These are phyloP conservation scores for Megalopta genalis DNA, from an alignment of 1,140 invertebrate species.

Conservation along the genomic window DNA sequence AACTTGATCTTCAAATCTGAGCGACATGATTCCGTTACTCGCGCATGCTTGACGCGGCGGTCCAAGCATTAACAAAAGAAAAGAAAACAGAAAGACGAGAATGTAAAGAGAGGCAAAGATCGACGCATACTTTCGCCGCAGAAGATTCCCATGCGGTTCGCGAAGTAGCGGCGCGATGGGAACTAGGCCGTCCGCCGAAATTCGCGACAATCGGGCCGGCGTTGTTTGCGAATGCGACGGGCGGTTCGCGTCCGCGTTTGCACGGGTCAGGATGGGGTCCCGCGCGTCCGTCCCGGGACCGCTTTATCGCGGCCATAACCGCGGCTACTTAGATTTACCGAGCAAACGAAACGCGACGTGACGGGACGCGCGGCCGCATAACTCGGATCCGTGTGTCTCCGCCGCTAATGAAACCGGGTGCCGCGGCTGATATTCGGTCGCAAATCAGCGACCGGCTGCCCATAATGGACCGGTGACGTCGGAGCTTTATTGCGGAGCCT, in stretches of 20 bases:
- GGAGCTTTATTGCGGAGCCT: slow-evolving; percentile 30
- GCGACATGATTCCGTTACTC: too few species aligned
- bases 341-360: background rate
- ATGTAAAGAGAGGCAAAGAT: too few species aligned
- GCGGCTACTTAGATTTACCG: slow-evolving; percentile 46
- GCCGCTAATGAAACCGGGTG: background rate
- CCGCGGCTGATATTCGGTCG: background rate
- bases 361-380: background rate
- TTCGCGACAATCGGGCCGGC: background rate
- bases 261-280: slow-evolving; percentile 32
- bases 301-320: slow-evolving; percentile 36
- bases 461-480: slow-evolving; percentile 17
- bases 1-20: too few species aligned
- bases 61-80: too few species aligned
- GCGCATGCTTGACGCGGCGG: too few species aligned
- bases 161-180: background rate
- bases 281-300: slow-evolving; percentile 20
- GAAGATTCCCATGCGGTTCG: background rate
- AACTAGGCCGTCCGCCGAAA: background rate
- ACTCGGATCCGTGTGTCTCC: too few species aligned
- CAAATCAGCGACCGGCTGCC: too few species aligned
- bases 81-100: too few species aligned
- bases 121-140: background rate
- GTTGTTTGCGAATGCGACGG: slow-evolving; percentile 39
- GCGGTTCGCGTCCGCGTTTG: slow-evolving; percentile 33